phyloP scores from a whole-genome alignment of 2,797 vertebrate species.

The Pseudochirops cupreus region DNA sequence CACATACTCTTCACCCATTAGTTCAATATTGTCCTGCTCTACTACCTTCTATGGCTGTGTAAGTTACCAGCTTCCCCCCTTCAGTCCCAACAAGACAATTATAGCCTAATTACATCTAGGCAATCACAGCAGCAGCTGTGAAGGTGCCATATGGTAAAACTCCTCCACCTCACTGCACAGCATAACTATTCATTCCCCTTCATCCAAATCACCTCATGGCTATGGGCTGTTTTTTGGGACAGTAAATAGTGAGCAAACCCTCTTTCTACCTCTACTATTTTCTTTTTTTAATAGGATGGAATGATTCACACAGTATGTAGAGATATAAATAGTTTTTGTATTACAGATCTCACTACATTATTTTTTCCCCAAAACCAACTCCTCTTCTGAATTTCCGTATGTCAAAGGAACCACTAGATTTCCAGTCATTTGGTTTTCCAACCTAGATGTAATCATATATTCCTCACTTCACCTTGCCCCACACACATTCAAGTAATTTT shows the following conservation, averaged over 20 bases:
- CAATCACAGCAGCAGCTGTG: neutral
- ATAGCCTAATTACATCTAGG: neutral
- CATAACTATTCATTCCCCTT: neutral
- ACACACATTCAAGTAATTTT: neutral
- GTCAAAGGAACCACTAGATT: neutral
- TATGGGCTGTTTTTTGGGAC: neutral
- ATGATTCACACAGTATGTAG: neutral
- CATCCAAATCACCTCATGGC: neutral
- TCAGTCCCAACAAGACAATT: neutral
- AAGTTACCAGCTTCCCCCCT: neutral
- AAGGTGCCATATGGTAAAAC: neutral
- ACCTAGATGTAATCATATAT: neutral
- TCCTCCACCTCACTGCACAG: neutral
- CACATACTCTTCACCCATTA: neutral
- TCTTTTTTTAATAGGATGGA: neutral
- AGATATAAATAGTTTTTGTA: neutral
- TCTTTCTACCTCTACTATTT: neutral
- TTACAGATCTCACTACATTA: neutral
- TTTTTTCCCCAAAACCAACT: neutral
- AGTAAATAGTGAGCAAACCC: neutral
- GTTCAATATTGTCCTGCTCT: neutral
- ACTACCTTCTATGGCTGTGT: neutral
- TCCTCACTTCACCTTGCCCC: no score
- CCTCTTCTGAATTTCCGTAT: neutral
- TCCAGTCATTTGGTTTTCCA: neutral